A percentile compares a stretch with the other conserved stretches of the same genome.
Evolutionary conservation across 2,888 invertebrate genomes (phyloP).

Genomic region (Napeogenes sylphis): DNA sequence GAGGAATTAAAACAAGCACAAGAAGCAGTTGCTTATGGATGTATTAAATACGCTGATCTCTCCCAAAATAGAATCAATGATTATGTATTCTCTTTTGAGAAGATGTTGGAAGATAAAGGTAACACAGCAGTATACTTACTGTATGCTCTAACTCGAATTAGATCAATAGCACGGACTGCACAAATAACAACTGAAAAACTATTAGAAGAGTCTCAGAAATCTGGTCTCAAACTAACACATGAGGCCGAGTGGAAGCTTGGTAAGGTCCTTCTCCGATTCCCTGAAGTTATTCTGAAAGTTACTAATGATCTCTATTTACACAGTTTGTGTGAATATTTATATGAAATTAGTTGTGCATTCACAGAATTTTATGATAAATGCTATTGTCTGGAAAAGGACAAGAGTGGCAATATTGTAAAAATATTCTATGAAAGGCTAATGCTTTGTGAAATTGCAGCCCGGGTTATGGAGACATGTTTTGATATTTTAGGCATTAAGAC

Average conservation of each 20-base stretch:
- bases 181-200: slow-evolving; percentile 81
- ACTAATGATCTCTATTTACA: slow-evolving; percentile 90
- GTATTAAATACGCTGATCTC: slow-evolving; percentile 98
- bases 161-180: slow-evolving; percentile 90
- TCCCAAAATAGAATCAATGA: slow-evolving; percentile 95
- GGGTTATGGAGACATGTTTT: slow-evolving; percentile 91
- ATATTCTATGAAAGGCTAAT: slow-evolving; percentile 92
- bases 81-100: slow-evolving; percentile 98
- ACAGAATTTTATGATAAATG: slow-evolving; percentile 98
- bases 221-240: slow-evolving; percentile 85
- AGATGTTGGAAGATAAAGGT: slow-evolving; percentile 99
- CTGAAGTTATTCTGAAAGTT: slow-evolving; percentile 90
- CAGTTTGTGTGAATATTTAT: slow-evolving; percentile 95
- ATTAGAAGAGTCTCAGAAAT: slow-evolving; percentile 77
- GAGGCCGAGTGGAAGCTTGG: slow-evolving; percentile 96
- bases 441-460: slow-evolving; percentile 94
- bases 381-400: slow-evolving; percentile 97
- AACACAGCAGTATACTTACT: slow-evolving; percentile 99
- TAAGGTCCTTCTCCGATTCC: slow-evolving; percentile 90
- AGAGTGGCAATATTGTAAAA: slow-evolving; percentile 86
- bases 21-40: slow-evolving; percentile 97
- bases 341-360: slow-evolving; percentile 94
- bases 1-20: slow-evolving; percentile 90
- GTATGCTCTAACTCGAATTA: slow-evolving; percentile 95
- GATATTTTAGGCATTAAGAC: slow-evolving; percentile 94